These are phyloP conservation scores for Pocillopora grandis DNA, from an alignment of 92 coral and sea anemone species.

Conservation along the genomic window DNA sequence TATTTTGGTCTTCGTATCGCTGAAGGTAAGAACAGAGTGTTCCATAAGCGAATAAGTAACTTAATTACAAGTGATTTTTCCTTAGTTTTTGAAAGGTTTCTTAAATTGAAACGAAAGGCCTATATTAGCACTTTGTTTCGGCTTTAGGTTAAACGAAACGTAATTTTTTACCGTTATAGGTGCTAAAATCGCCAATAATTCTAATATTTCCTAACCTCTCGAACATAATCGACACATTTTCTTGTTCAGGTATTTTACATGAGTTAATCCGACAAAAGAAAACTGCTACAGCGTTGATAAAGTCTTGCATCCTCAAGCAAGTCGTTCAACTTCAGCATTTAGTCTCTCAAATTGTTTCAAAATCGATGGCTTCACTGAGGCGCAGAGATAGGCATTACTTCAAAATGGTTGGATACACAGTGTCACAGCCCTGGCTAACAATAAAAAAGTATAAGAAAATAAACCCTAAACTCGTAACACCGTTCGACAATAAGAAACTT, in stretches of 20 bases:
- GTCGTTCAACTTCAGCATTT: background rate
- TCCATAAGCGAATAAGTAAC: too few relatives aligned
- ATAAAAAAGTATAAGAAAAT: conserved; percentile 56
- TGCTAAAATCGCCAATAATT: too few relatives aligned
- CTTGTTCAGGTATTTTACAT: conserved; percentile 9
- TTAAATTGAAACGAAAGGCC: too few relatives aligned
- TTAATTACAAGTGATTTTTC: too few relatives aligned
- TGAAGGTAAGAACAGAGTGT: conserved; percentile 56
- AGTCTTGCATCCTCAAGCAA: conserved; percentile 1
- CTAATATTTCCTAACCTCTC: too few relatives aligned
- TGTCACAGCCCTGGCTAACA: conserved; percentile 62
- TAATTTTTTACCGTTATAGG: too few relatives aligned
- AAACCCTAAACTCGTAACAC: background rate
- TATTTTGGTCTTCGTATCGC: conserved; percentile 76
- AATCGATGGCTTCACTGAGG: background rate
- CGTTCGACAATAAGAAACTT: conserved; percentile 2
- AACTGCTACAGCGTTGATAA: background rate
- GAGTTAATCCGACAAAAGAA: conserved; percentile 8
- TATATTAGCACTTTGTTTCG: too few relatives aligned
- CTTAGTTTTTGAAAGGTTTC: too few relatives aligned
- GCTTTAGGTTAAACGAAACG: too few relatives aligned
- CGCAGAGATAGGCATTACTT: conserved; percentile 38
- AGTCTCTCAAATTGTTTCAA: conserved; percentile 5
- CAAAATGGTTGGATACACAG: conserved; percentile 55
- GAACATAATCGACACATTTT: background rate